Conservation (phyloP, 2,113 vertebrate genomes). For the Kryptolebias marmoratus region DNA sequence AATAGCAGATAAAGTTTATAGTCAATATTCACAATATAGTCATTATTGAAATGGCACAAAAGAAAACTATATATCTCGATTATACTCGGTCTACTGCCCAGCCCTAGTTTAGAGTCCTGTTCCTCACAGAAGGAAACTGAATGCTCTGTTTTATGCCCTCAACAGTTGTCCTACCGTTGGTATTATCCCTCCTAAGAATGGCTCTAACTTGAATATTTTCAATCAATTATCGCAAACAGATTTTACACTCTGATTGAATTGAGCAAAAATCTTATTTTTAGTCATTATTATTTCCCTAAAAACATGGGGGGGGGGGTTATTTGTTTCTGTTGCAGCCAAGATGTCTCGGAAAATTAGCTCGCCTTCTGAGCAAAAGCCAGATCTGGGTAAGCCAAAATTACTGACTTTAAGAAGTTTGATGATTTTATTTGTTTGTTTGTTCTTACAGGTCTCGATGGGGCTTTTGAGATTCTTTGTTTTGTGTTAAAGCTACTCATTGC, state of each 20-base stretch:
- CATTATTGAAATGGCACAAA: too few species aligned
- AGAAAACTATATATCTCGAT: too few species aligned
- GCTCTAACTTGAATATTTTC: slow-evolving; percentile 17
- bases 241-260: not conserved
- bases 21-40: too few species aligned
- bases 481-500: not conserved
- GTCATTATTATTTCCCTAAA: slow-evolving; percentile 9
- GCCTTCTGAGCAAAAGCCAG: slow-evolving; percentile 93
- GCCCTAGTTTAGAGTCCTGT: too few species aligned
- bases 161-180: slow-evolving; percentile 46
- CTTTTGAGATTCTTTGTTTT: slow-evolving; percentile 2
- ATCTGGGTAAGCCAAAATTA: slow-evolving; percentile 89
- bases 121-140: not conserved
- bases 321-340: slow-evolving; percentile 91
- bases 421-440: not conserved
- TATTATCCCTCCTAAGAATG: slow-evolving; percentile 29
- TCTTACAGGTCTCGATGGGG: slow-evolving; percentile 28
- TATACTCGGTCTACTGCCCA: too few species aligned
- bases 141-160: not conserved
- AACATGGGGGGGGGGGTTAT: slow-evolving; percentile 45
- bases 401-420: slow-evolving; percentile 27
- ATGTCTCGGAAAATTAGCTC: slow-evolving; percentile 99
- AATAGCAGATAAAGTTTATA: too few species aligned
- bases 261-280: not conserved
- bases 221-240: not conserved